These are phyloP conservation scores for Drosophila conformis DNA, from an alignment of 2,888 invertebrate species.

Conservation along the genomic window DNA sequence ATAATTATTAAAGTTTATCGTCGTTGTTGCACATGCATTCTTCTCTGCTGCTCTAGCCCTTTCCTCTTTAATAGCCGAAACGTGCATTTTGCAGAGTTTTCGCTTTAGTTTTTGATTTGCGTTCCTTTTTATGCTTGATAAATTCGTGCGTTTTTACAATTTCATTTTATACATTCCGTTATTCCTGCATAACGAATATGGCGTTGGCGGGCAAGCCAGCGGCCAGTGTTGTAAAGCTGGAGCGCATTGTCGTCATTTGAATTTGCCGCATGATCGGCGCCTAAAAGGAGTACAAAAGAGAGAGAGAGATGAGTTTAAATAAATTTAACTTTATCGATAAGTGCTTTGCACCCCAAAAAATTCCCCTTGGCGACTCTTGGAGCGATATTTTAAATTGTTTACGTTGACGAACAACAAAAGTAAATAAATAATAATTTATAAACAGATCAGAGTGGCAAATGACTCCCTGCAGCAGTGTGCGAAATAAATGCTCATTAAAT, in stretches of 20 bases:
- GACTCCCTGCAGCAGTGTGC: conserved; percentile 41
- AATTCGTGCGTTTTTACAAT: conserved; percentile 46
- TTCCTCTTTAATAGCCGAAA: conserved; percentile 65
- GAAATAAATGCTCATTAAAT: conserved; percentile 79
- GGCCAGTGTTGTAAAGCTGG: conserved; percentile 48
- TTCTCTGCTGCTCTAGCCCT: conserved; percentile 21
- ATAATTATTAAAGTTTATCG: conserved; percentile 61
- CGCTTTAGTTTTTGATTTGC: conserved; percentile 37
- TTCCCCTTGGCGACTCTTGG: neutral
- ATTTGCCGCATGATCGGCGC: conserved; percentile 24
- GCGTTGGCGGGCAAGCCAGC: conserved; percentile 19
- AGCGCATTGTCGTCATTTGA: conserved; percentile 29
- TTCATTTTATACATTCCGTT: conserved; percentile 41
- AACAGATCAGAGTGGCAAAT: conserved; percentile 28
- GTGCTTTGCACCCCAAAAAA: neutral
- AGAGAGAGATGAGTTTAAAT: conserved; percentile 21
- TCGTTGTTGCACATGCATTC: conserved; percentile 31
- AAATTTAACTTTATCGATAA: conserved; percentile 4
- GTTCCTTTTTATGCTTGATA: conserved; percentile 41
- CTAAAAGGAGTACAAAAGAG: conserved; percentile 16
- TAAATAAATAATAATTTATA: conserved; percentile 66
- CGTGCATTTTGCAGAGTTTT: conserved; percentile 71
- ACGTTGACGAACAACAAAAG: conserved; percentile 19
- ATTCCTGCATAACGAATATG: conserved; percentile 42
- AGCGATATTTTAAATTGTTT: conserved; percentile 25